Conservation (phyloP, 2,113 vertebrate species). For the Protobothrops mucrosquamatus region DNA sequence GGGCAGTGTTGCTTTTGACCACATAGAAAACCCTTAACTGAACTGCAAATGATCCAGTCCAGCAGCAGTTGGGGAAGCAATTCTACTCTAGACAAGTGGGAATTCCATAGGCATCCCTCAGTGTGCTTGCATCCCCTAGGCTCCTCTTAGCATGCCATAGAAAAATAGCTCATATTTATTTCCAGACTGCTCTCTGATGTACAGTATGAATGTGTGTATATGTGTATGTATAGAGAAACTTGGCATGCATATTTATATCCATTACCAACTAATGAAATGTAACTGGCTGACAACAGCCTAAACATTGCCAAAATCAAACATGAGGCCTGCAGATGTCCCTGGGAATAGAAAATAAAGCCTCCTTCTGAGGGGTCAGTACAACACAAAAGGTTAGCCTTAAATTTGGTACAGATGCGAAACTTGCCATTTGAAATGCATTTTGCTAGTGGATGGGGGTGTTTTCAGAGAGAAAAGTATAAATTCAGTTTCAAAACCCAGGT, state of each 20-base stretch:
- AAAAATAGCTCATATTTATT: slow-evolving; percentile 22
- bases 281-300: slow-evolving; percentile 62
- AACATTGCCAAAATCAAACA: slow-evolving; percentile 61
- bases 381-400: slow-evolving; percentile 54
- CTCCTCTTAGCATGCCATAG: not conserved
- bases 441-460: slow-evolving; percentile 38
- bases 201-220: rapidly evolving
- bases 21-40: not conserved
- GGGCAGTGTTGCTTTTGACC: not conserved
- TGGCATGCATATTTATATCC: slow-evolving; percentile 26
- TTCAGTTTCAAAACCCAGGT: slow-evolving; percentile 32
- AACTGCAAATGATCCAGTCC: not conserved
- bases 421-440: slow-evolving; percentile 17
- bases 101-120: not conserved
- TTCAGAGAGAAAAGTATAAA: slow-evolving; percentile 37
- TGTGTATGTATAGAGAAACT: not conserved
- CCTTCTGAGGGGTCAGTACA: slow-evolving; percentile 40
- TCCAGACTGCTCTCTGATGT: slow-evolving; percentile 18
- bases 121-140: not conserved
- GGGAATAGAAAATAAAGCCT: slow-evolving; percentile 42
- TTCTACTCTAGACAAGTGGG: not conserved
- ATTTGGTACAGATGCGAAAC: slow-evolving; percentile 66
- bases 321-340: slow-evolving; percentile 66
- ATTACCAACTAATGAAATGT: slow-evolving; percentile 48
- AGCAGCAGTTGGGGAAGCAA: not conserved